Evolutionary conservation across 2,113 vertebrate species (phyloP).

Genomic region (Peromyscus polionotus): DNA sequence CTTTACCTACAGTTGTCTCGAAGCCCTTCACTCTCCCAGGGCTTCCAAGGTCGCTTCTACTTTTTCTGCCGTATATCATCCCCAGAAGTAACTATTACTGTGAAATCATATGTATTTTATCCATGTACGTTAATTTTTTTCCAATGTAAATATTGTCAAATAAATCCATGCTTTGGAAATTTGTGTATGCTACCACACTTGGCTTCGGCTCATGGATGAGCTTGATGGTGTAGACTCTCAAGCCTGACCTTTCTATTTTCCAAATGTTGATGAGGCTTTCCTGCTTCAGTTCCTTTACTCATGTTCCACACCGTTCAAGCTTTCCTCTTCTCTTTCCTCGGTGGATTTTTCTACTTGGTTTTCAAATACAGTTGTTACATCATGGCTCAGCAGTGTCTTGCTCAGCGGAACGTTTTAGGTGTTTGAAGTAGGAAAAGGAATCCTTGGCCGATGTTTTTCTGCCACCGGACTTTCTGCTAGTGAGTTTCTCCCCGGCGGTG

Average conservation of each 20-base stretch:
- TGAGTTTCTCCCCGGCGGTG: neutral
- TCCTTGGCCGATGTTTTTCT: neutral
- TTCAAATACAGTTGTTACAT: neutral
- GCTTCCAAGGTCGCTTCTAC: neutral
- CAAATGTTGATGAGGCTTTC: neutral
- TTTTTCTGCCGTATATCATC: neutral
- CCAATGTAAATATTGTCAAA: neutral
- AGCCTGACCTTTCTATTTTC: neutral
- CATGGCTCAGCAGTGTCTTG: neutral
- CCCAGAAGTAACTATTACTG: neutral
- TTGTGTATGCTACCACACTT: neutral
- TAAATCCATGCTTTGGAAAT: neutral
- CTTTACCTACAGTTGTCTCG: neutral
- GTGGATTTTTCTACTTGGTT: slow-evolving; percentile 34
- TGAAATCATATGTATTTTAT: neutral
- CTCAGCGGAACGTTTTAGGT: neutral
- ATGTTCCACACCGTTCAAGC: neutral
- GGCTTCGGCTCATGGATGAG: neutral
- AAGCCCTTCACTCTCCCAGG: neutral
- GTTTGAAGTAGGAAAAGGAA: neutral
- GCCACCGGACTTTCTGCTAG: neutral
- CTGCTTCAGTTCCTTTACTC: neutral
- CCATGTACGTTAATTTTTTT: neutral
- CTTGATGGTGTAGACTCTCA: neutral
- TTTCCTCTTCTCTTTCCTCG: neutral